Percentiles rank a stretch among this genome's conserved stretches.
Conservation (phyloP, 2,113 vertebrate species). For the Abramis brama region DNA sequence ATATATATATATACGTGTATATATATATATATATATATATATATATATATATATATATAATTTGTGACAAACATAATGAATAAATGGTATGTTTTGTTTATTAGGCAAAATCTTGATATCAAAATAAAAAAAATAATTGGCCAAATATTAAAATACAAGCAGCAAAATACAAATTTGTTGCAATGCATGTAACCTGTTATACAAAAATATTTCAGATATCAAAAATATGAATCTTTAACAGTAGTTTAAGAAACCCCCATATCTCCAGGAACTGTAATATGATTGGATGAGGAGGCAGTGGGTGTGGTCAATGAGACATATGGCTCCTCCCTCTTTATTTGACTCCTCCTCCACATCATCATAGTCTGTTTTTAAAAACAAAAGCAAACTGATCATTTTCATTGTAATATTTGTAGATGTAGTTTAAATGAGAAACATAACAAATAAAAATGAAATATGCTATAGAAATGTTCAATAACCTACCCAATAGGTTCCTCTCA, state of each 20-base stretch:
- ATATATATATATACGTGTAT: too few relatives aligned
- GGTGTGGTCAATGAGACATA: not conserved
- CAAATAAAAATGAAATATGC: not conserved
- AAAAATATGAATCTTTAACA: not conserved
- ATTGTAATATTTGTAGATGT: not conserved
- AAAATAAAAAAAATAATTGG: not conserved
- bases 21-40: too few relatives aligned
- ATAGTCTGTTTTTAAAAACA: too few relatives aligned
- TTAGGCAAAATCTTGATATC: not conserved
- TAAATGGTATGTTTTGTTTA: not conserved
- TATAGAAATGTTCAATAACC: not conserved
- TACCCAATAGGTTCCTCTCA: not conserved
- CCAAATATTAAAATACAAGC: not conserved
- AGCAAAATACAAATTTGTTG: not conserved
- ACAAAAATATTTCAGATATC: not conserved
- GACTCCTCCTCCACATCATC: too few relatives aligned
- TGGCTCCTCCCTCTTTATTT: too few relatives aligned
- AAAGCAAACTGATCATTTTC: not conserved
- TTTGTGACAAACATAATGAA: too few relatives aligned
- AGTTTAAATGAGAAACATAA: not conserved
- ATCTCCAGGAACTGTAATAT: not conserved
- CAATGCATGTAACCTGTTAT: not conserved
- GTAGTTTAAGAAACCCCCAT: not conserved
- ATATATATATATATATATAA: too few relatives aligned
- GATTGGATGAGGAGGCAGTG: not conserved